Conservation (phyloP, 2,888 invertebrate species). For the Hetaerina titia region DNA sequence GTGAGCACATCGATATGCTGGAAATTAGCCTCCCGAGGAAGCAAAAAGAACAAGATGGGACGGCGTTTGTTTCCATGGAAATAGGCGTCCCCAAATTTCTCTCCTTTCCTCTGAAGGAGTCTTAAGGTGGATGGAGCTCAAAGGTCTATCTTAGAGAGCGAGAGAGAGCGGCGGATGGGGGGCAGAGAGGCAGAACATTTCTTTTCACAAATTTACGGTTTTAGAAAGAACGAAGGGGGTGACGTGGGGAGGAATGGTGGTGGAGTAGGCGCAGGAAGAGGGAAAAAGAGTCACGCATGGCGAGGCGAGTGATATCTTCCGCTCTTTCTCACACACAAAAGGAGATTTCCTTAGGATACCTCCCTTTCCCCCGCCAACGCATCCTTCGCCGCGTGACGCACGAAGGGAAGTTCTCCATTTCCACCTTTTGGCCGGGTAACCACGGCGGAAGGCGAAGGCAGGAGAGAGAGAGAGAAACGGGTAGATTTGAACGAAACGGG, state of each 20-base stretch:
- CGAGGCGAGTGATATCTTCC: neutral
- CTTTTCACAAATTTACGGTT: conserved; percentile 40
- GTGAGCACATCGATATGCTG: too few species aligned
- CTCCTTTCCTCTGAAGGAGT: neutral
- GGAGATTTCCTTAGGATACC: neutral
- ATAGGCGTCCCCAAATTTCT: neutral
- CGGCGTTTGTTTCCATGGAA: too few species aligned
- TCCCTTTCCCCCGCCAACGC: neutral
- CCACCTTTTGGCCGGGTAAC: conserved; percentile 29
- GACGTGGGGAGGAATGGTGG: neutral
- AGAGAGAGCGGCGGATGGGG: neutral
- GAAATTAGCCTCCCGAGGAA: too few species aligned
- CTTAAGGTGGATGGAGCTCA: neutral
- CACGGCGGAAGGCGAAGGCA: neutral
- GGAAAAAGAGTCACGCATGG: neutral
- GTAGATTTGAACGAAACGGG: too few species aligned
- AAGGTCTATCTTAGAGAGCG: neutral
- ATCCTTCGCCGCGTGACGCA: neutral
- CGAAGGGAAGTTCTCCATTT: conserved; percentile 1
- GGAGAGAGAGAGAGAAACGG: neutral
- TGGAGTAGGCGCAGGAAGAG: too few species aligned
- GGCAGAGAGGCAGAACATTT: neutral
- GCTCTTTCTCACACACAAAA: neutral
- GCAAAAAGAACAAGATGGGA: neutral
- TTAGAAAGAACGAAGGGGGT: neutral